Evolutionary conservation across 2,113 vertebrate genomes (phyloP).

Genomic region (Hystrix cristata): DNA sequence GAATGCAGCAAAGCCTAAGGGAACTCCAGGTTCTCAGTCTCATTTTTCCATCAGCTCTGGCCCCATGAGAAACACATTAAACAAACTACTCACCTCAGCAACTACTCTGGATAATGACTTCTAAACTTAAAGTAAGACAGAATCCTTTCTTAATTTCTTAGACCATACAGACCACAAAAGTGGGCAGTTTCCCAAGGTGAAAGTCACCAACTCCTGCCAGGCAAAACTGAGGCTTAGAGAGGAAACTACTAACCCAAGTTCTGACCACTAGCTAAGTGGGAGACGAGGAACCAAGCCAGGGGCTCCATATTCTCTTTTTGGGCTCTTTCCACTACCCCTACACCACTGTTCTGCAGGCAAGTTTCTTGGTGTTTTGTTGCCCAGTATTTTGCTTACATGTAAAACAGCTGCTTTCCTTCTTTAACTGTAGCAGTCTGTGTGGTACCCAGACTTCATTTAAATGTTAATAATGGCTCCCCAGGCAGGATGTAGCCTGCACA

Average conservation of each 20-base stretch:
- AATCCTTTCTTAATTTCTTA: conserved; percentile 43
- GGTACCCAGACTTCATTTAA: neutral
- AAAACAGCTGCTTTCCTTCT: conserved; percentile 36
- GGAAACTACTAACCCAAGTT: conserved; percentile 10
- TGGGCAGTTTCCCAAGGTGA: neutral
- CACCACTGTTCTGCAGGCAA: neutral
- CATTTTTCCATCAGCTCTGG: conserved; percentile 18
- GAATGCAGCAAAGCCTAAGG: neutral
- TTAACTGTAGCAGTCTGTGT: conserved; percentile 33
- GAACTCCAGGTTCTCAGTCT: neutral
- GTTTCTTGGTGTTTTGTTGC: neutral
- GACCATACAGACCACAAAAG: neutral
- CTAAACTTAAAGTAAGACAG: neutral
- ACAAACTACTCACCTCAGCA: neutral
- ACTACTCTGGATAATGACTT: neutral
- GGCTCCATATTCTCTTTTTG: neutral
- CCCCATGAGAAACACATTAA: neutral
- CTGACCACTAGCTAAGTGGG: neutral
- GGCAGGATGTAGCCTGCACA: neutral
- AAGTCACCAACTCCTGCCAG: neutral
- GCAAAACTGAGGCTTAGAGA: neutral
- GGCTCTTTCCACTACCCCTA: neutral
- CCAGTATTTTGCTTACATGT: neutral
- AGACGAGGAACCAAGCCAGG: neutral
- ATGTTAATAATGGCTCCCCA: conserved; percentile 7